Evolutionary conservation across 2,797 vertebrate genomes (phyloP).

Genomic region (Eurystomus glaucurus): DNA sequence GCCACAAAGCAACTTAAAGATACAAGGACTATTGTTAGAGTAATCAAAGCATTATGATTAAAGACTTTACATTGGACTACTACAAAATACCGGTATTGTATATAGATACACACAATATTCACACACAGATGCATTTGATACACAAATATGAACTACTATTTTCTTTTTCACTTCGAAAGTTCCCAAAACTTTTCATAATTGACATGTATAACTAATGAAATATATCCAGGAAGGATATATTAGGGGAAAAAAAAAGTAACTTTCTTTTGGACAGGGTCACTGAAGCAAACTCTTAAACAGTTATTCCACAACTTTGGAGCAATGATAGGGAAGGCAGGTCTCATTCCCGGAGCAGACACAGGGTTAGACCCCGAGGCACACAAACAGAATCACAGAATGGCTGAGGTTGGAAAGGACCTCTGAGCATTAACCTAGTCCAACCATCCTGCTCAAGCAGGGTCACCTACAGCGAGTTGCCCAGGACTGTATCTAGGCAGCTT

Average conservation of each 20-base stretch:
- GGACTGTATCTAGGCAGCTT: fast-evolving
- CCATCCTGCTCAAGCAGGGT: neutral
- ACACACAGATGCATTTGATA: neutral
- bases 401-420: neutral
- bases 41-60: neutral
- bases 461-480: neutral
- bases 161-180: neutral
- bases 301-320: neutral
- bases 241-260: fast-evolving
- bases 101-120: neutral
- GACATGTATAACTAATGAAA: neutral
- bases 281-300: neutral
- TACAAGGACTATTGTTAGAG: neutral
- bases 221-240: neutral
- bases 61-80: neutral
- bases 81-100: neutral
- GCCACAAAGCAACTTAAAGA: neutral
- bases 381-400: neutral
- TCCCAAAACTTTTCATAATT: neutral
- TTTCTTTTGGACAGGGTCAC: neutral
- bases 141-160: fast-evolving
- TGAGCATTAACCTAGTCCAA: neutral
- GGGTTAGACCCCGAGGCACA: neutral
- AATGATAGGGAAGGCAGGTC: neutral
- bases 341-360: neutral